phyloP scores from a whole-genome alignment of 2,888 invertebrate species.

The Syritta pipiens region DNA sequence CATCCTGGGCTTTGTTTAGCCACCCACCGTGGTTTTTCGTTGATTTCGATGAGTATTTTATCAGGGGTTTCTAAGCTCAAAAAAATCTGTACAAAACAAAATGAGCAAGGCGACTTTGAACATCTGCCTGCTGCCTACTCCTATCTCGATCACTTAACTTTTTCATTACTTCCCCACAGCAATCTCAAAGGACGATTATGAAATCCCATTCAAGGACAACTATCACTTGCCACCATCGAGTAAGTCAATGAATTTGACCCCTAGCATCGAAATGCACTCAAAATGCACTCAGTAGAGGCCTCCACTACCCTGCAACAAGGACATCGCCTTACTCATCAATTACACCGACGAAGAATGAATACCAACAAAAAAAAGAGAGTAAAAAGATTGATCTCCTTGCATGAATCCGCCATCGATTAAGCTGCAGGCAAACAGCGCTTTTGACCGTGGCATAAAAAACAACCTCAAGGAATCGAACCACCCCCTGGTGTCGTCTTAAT shows the following conservation, averaged over 20 bases:
- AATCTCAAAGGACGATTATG: background rate
- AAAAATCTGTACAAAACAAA: too few relatives aligned
- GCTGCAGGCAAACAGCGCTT: conserved; percentile 27
- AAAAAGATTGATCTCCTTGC: background rate
- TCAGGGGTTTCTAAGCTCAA: too few relatives aligned
- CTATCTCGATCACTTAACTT: conserved; percentile 4
- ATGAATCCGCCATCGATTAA: conserved; percentile 13
- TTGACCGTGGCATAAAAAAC: conserved; percentile 47
- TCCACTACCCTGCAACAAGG: background rate
- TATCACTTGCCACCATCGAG: background rate
- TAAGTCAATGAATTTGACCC: conserved; percentile 9
- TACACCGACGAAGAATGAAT: too few relatives aligned
- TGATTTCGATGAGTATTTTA: too few relatives aligned
- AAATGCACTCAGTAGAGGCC: conserved; percentile 2
- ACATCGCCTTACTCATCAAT: conserved; percentile 11
- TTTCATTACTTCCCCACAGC: background rate
- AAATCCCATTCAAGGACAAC: conserved; percentile 18
- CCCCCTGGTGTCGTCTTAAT: background rate
- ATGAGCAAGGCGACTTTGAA: background rate
- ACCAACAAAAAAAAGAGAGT: too few relatives aligned
- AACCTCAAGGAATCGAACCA: conserved; percentile 8
- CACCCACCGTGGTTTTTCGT: too few relatives aligned
- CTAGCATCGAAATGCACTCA: background rate
- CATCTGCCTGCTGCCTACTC: background rate
- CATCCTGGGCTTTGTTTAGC: too few relatives aligned